Evolutionary conservation across 64 coral and sea anemone genomes (phyloP).

Genomic region (Montipora foliosa): DNA sequence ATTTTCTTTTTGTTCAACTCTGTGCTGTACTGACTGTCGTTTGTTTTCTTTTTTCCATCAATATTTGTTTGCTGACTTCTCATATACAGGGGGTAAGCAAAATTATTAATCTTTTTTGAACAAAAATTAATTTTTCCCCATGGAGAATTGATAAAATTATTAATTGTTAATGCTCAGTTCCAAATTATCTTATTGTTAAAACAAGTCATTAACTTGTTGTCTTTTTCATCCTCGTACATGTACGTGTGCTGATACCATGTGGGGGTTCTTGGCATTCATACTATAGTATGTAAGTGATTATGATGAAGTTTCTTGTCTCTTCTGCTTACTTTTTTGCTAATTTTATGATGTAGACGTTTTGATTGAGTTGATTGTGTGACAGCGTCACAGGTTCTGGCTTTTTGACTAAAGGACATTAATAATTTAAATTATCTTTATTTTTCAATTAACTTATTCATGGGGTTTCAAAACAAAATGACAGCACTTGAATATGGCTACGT

Average conservation of each 20-base stretch:
- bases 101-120: neutral
- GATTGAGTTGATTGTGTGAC: too few relatives aligned
- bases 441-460: too few relatives aligned
- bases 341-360: neutral
- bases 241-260: neutral
- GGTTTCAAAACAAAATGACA: too few relatives aligned
- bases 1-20: neutral
- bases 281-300: conserved; percentile 66
- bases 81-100: conserved; percentile 43
- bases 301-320: neutral
- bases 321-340: neutral
- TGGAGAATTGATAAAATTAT: too few relatives aligned
- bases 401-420: too few relatives aligned
- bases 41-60: neutral
- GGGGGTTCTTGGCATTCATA: neutral
- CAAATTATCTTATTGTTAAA: neutral
- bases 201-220: neutral
- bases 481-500: too few relatives aligned
- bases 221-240: neutral
- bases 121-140: too few relatives aligned
- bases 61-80: neutral
- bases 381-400: too few relatives aligned
- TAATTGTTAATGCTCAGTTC: too few relatives aligned
- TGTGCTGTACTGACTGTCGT: neutral
- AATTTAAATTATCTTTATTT: too few relatives aligned